Conservation (phyloP, 2,797 vertebrate genomes). For the Nannoperca australis region DNA sequence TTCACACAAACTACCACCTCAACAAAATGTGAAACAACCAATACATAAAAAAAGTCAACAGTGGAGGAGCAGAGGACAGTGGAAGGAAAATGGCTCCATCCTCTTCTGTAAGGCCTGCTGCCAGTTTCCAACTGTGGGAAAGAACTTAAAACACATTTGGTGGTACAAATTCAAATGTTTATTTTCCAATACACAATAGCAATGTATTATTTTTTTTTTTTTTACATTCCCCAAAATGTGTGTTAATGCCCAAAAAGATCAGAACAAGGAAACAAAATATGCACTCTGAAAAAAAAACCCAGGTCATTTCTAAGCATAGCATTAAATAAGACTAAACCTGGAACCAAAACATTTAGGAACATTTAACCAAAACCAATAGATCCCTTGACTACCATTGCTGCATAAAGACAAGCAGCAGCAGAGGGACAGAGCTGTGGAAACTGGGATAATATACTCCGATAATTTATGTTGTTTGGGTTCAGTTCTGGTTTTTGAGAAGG, state of each 20-base stretch:
- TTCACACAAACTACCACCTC: neutral
- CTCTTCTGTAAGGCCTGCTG: slow-evolving; percentile 29
- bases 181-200: slow-evolving; percentile 41
- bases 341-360: slow-evolving; percentile 16
- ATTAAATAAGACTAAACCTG: slow-evolving; percentile 35
- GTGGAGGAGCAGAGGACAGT: neutral
- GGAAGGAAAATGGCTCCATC: slow-evolving; percentile 35
- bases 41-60: neutral
- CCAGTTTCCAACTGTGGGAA: slow-evolving; percentile 57
- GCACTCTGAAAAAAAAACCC: neutral
- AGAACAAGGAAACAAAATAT: slow-evolving; percentile 4
- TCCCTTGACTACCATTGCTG: slow-evolving; percentile 24
- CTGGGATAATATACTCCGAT: slow-evolving; percentile 58
- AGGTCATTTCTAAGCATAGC: neutral
- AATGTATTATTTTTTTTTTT: slow-evolving; percentile 4
- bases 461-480: slow-evolving; percentile 73
- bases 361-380: slow-evolving; percentile 31
- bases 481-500: slow-evolving; percentile 65
- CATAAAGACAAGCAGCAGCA: slow-evolving; percentile 33
- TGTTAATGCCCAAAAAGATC: slow-evolving; percentile 12
- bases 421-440: slow-evolving; percentile 61
- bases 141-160: slow-evolving; percentile 39
- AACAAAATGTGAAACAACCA: slow-evolving; percentile 17
- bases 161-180: slow-evolving; percentile 27
- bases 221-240: too few species aligned